Evolutionary conservation across 2,888 invertebrate species (phyloP).

Genomic region (Lepidochrysops patricia): DNA sequence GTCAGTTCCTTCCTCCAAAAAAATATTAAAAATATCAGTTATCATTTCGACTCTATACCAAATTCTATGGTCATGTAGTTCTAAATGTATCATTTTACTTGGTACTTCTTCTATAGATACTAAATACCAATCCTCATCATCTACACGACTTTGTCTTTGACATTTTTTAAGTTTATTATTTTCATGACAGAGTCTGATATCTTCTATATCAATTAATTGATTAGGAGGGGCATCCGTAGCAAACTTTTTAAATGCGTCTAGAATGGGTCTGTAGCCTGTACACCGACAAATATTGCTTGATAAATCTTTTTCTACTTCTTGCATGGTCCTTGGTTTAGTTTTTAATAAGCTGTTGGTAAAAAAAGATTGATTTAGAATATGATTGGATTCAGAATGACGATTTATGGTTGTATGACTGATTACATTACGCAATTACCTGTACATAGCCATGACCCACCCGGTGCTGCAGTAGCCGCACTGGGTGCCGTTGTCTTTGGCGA

Average conservation of each 20-base stretch:
- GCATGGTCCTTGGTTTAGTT: constrained; percentile 63
- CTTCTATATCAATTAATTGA: constrained; percentile 63
- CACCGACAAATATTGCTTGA: constrained; percentile 85
- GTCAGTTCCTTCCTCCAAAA: constrained; percentile 57
- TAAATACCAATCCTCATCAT: constrained; percentile 37
- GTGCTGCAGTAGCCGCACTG: constrained; percentile 84
- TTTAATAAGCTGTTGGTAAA: constrained; percentile 33
- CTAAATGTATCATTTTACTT: constrained; percentile 41
- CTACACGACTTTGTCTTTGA: constrained; percentile 17
- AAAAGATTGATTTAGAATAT: too few relatives aligned
- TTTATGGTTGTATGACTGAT: neutral
- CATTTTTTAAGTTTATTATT: constrained; percentile 14
- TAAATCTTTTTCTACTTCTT: constrained; percentile 80
- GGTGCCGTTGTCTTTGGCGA: constrained; percentile 76
- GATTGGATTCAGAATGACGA: too few relatives aligned
- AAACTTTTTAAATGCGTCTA: constrained; percentile 83
- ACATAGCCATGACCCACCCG: constrained; percentile 83
- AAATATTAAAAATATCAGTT: constrained; percentile 64
- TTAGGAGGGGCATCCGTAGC: constrained; percentile 68
- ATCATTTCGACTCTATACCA: constrained; percentile 73
- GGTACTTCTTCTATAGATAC: constrained; percentile 64
- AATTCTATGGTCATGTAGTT: constrained; percentile 41
- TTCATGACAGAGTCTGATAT: constrained; percentile 38
- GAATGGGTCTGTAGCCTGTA: constrained; percentile 83
- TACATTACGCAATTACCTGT: constrained; percentile 53